Percentiles rank a stretch among this genome's conserved stretches.
These are phyloP conservation scores for Hirtodrosophila duncani DNA, from an alignment of 2,888 invertebrate species.

Conservation along the genomic window DNA sequence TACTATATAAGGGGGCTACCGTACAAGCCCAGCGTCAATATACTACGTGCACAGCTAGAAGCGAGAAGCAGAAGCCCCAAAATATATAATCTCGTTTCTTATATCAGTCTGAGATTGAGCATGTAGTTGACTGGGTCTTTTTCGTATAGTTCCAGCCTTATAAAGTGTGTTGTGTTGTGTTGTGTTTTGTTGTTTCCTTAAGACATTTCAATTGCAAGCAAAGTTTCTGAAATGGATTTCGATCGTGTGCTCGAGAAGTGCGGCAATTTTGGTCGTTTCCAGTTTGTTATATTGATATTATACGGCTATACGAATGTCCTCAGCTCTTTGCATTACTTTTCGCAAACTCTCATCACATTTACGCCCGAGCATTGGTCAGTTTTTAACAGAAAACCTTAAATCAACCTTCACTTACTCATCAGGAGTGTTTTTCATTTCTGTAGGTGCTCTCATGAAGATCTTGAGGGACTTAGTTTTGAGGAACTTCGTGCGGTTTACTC, in stretches of 20 bases:
- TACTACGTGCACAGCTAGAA: constrained; percentile 21
- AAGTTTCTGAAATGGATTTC: constrained; percentile 73
- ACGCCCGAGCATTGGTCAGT: constrained; percentile 79
- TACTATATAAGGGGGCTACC: constrained; percentile 54
- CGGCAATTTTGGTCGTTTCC: constrained; percentile 80
- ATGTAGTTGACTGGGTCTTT: constrained; percentile 42
- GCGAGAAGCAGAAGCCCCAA: too few species aligned
- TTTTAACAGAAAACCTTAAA: neutral
- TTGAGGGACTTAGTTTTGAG: constrained; percentile 32
- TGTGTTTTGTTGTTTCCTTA: too few species aligned
- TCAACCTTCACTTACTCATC: too few species aligned
- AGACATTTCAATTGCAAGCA: too few species aligned
- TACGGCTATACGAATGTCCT: constrained; percentile 80
- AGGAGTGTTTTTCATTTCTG: too few species aligned
- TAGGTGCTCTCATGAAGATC: constrained; percentile 33
- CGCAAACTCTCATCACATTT: constrained; percentile 80
- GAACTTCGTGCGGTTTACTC: constrained; percentile 63
- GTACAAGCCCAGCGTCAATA: constrained; percentile 31
- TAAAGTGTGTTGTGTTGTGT: constrained; percentile 10
- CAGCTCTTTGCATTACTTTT: constrained; percentile 81
- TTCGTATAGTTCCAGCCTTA: neutral
- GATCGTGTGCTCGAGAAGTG: constrained; percentile 79
- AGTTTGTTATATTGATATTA: constrained; percentile 78
- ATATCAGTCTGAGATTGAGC: too few species aligned
- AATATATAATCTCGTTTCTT: too few species aligned